Evolutionary conservation across 2,113 vertebrate genomes (phyloP).

Genomic region (Pseudonaja textilis): DNA sequence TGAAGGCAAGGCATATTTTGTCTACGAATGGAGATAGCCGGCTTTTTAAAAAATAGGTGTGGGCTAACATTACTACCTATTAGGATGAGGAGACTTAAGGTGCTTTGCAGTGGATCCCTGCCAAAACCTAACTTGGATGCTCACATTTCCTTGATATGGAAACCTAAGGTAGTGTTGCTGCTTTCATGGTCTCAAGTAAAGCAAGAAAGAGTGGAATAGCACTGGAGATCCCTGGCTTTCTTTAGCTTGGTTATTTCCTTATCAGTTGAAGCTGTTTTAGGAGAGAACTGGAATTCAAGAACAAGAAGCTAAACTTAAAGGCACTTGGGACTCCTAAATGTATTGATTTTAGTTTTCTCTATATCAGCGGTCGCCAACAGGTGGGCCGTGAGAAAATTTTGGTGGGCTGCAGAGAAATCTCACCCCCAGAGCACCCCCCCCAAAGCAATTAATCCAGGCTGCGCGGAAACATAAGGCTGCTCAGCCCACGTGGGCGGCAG

Average conservation of each 20-base stretch:
- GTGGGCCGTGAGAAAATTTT: no score
- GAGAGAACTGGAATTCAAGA: background rate
- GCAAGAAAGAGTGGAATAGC: background rate
- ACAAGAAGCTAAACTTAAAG: background rate
- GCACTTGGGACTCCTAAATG: background rate
- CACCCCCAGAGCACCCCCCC: no score
- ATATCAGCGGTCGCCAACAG: no score
- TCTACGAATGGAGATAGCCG: slow-evolving; percentile 24
- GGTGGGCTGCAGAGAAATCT: no score
- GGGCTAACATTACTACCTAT: slow-evolving; percentile 19
- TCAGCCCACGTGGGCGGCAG: no score
- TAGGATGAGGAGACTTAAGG: background rate
- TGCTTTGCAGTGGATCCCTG: no score
- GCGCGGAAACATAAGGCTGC: no score
- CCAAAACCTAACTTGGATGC: background rate
- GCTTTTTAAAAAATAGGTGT: slow-evolving; percentile 22
- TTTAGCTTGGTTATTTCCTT: background rate
- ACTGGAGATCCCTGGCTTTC: background rate
- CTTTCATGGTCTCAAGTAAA: background rate
- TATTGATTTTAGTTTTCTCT: background rate
- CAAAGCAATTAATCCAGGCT: no score
- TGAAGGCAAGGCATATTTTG: slow-evolving; percentile 8
- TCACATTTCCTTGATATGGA: background rate
- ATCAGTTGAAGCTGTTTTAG: background rate
- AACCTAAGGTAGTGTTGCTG: background rate